Evolutionary conservation across 2,888 invertebrate species (phyloP), one percentile per base, ranked within the genome.

Genomic region (Palloptera scutellata): DNA sequence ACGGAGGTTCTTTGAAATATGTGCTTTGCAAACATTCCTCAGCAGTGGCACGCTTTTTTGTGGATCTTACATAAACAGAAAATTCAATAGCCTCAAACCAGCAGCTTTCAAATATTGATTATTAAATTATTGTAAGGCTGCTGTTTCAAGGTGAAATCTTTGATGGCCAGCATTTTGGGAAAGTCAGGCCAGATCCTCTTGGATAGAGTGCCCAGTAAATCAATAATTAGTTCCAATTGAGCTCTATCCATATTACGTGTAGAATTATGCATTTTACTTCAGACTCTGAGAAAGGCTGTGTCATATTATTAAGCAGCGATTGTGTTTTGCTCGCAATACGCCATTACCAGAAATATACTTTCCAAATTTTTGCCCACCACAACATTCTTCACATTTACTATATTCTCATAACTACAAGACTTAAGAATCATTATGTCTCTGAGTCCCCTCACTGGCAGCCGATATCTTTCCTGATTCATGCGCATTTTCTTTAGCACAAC

Each of bases 301-400:
- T 91, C 96, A 98, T 97, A 82, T 98, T 97, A 83, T 99, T 98
- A 67, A 98, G 85, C 30, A 99, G 86, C 45, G 96, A 96, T 3
- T 74, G 99, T 86, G 86, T 99, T 98, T 84, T 98, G 98, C 80
- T 99, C 98, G 83, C 98, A 99, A 83, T 98, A 99, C 82, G 98
- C 97, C 98, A 99, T 98, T 9, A 96, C 96, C 19, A 99, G 87
- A 81, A 97, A 99, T 76, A 98, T 96, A 81, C 94, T 96, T 84
- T 97, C 96, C 43, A 98, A 86, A 80, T 95, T 96, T 74, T 93
- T 89, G 3, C 98, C 98, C 40, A 98, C 98, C 0, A 95, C 93
- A 1, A 99, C 96, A 86, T 98, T 98, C 75, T 92, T 93, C 51
- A 98, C 86, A 75, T 94, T 92, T 0, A 99, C 98, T 81, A 99